Evolutionary conservation across 2,888 invertebrate genomes (phyloP), one percentile per base, ranked within the genome.

Genomic region (Maniola hyperantus): DNA sequence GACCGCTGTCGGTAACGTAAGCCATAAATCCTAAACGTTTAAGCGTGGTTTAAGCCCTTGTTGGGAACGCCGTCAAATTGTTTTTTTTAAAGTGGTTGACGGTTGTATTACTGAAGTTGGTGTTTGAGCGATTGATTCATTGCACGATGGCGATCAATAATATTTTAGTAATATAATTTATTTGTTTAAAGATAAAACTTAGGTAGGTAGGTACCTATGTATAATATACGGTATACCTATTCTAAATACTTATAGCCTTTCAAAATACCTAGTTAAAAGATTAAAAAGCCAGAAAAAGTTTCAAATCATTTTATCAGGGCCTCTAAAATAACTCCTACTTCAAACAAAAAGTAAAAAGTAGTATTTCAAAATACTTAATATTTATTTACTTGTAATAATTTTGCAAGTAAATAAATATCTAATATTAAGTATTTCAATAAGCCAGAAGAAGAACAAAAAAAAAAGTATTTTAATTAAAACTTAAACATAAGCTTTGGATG

Each of bases 1-100:
- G 75, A 74, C 69, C 69, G 64, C 65, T 66, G 70, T 69, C 71
- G 73, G 70, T 70, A 66, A 72, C 78, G 75, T 79, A 74, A 57
- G 62, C 66, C 69, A 69, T 69, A 63, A 66, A 69, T 69, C 55
- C 39, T 66, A 82, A 80, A 74, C 57, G 65, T 64, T 60, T 67
- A 26, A 26, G n/a, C n/a, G n/a, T n/a, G n/a, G n/a, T n/a, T n/a
- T n/a, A 58, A 66, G 60, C 63, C 58, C 61, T 66, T 61, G 53
- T 66, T 63, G 64, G 33, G 66, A 53, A 62, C 59, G 57, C 33
- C 39, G 53, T 58, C 60, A 44, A 63, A 53, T 67, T 66, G 48
- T 53, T 68, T 18, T n/a, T 20, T 65, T 54, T 60, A 53, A 42
- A n/a, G 34, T 34, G 20, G 42, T 62, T n/a, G n/a, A n/a, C n/a